Percentiles rank a stretch among this genome's conserved stretches.
These are phyloP conservation scores for Brachionichthys hirsutus DNA, from an alignment of 2,113 vertebrate species.

Conservation along the genomic window DNA sequence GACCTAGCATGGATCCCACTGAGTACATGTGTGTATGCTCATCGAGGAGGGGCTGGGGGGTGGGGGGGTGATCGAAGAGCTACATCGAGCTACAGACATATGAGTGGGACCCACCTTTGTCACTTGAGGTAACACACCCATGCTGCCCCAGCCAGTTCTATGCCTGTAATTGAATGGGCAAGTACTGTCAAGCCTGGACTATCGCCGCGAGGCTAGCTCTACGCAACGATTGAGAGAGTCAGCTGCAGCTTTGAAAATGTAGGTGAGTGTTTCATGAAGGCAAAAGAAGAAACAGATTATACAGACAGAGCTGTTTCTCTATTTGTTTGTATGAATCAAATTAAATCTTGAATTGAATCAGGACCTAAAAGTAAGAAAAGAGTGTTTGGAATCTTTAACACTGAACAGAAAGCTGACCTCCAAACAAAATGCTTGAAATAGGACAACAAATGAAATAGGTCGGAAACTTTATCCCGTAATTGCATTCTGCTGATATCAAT, in stretches of 20 bases:
- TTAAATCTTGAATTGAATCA: too few relatives aligned
- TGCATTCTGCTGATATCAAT: conserved; percentile 37
- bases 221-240: conserved; percentile 17
- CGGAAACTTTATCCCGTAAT: conserved; percentile 15
- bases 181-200: conserved; percentile 91
- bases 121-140: conserved; percentile 95
- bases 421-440: conserved; percentile 1
- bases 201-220: conserved; percentile 75
- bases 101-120: conserved; percentile 94
- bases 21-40: conserved; percentile 84
- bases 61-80: conserved; percentile 78
- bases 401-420: neutral
- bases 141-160: conserved; percentile 86
- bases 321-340: too few relatives aligned
- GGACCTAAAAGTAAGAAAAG: neutral
- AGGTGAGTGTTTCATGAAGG: too few relatives aligned
- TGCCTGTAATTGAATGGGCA: conserved; percentile 69
- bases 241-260: neutral
- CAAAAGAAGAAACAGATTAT: too few relatives aligned
- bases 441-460: neutral
- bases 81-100: conserved; percentile 88
- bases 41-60: conserved; percentile 66
- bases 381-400: conserved; percentile 3
- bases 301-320: too few relatives aligned
- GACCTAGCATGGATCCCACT: conserved; percentile 94